Percentiles rank a stretch among this genome's conserved stretches.
These are phyloP conservation scores for Potorous gilbertii DNA, from an alignment of 2,797 vertebrate species.

Conservation along the genomic window DNA sequence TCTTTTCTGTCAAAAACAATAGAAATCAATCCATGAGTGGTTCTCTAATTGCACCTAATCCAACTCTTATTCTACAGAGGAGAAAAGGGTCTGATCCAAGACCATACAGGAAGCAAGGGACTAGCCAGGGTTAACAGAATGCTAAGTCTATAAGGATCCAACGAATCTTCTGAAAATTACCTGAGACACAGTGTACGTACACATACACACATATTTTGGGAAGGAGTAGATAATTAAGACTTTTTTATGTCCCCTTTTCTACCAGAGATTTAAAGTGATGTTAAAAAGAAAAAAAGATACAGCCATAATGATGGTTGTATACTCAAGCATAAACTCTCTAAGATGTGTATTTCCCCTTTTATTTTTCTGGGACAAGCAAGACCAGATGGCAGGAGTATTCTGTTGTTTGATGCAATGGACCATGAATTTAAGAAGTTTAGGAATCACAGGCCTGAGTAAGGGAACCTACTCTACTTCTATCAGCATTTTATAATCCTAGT, in stretches of 20 bases:
- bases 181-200: not conserved
- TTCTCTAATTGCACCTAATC: not conserved
- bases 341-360: not conserved
- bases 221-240: not conserved
- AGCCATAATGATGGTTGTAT: not conserved
- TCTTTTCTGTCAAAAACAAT: not conserved
- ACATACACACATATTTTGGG: not conserved
- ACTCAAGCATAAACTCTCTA: not conserved
- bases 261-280: not conserved
- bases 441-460: not conserved
- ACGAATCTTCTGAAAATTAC: not conserved
- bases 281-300: not conserved
- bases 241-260: not conserved
- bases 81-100: not conserved
- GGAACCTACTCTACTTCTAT: not conserved
- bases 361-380: not conserved
- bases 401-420: not conserved
- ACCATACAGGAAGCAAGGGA: not conserved
- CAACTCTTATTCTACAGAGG: not conserved
- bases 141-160: not conserved
- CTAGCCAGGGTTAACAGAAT: not conserved
- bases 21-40: not conserved
- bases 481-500: not conserved
- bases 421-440: not conserved
- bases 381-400: not conserved